Evolutionary conservation across 2,888 invertebrate genomes (phyloP).

Genomic region (Orchesellides sinensis): DNA sequence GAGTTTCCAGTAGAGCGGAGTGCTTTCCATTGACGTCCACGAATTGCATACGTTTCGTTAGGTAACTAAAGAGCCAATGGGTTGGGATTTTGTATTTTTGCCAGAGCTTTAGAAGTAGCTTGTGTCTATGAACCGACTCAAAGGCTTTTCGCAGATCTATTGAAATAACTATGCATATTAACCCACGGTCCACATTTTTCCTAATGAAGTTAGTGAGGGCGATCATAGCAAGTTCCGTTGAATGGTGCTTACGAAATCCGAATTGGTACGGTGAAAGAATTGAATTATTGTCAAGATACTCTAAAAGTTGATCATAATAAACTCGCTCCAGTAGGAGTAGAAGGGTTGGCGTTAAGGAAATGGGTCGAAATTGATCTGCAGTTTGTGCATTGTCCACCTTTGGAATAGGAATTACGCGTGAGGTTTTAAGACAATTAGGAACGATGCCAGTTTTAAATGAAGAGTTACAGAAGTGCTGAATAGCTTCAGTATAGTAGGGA

Average conservation of each 20-base stretch:
- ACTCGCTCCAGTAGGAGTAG: conserved; percentile 24
- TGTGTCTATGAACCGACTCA: background rate
- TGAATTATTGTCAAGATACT: conserved; percentile 14
- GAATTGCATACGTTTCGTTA: too few species aligned
- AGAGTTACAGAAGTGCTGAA: background rate
- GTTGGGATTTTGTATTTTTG: too few species aligned
- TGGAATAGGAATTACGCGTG: conserved; percentile 39
- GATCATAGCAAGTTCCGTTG: background rate
- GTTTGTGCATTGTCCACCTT: conserved; percentile 15
- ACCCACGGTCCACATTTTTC: background rate
- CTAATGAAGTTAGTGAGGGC: background rate
- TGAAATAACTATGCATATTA: background rate
- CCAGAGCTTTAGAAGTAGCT: background rate
- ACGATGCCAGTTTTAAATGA: conserved; percentile 10
- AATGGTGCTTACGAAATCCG: background rate
- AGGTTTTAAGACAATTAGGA: conserved; percentile 13
- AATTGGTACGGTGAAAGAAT: too few species aligned
- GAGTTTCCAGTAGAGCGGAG: too few species aligned
- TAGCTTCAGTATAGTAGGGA: background rate
- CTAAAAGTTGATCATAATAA: background rate
- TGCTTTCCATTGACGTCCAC: too few species aligned
- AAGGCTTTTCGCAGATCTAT: background rate
- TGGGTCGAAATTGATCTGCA: conserved; percentile 26
- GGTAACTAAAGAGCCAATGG: too few species aligned
- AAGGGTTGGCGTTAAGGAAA: conserved; percentile 11